Base-by-base conservation (phyloP, 2,797 vertebrate genomes). In the Loriculus beryllinus region DNA sequence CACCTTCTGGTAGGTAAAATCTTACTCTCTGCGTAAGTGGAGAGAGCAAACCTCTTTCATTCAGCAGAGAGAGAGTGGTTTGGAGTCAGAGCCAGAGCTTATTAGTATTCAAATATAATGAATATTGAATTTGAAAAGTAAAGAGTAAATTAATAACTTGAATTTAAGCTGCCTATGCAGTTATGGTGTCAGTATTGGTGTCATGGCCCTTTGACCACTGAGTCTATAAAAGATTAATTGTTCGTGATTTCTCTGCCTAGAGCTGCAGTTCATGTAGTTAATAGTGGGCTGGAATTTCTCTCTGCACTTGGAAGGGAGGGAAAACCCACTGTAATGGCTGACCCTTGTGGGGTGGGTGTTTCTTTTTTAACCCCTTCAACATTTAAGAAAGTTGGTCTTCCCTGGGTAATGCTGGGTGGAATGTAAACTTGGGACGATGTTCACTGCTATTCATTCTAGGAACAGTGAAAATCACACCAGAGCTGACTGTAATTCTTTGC, bases 1-100 rank as follows among this genome's bases (percentile, higher is more conserved):
- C 95, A 92, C 57, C 93, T 96, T 93, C 91, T 96, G 92, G 95
- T 84, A 80, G 70, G 59, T 76, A 25, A 77, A 86, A 57, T 79
- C 48, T 90, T 94, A 9, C 42, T 88, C 15, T 67, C 21, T 68
- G 39, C 17, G 1, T 79, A 47, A 77, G 31, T 1, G 2, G 59
- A 45, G 35, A 14, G 26, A 59, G 22, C 20, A 94, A 86, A 65
- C 9, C 20, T 56, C 33, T 68, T 68, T 72, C 39, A 14, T 90
- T 79, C 59, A 40, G 59, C 54, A 74, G 39, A 64, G 33, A 19
- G 62, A 64, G 31, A 19, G 54, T 68, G 40, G 14, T 86, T 92
- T 90, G 31, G 67, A 82, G 92, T 16, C 43, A 43, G 51, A 84
- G 29, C 3, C 35, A 20, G 57, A 85, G 33, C 23, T 70, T 75